Evolutionary conservation across 2,113 vertebrate genomes (phyloP), one percentile per base, ranked within the genome.

Genomic region (Trogon melanurus): DNA sequence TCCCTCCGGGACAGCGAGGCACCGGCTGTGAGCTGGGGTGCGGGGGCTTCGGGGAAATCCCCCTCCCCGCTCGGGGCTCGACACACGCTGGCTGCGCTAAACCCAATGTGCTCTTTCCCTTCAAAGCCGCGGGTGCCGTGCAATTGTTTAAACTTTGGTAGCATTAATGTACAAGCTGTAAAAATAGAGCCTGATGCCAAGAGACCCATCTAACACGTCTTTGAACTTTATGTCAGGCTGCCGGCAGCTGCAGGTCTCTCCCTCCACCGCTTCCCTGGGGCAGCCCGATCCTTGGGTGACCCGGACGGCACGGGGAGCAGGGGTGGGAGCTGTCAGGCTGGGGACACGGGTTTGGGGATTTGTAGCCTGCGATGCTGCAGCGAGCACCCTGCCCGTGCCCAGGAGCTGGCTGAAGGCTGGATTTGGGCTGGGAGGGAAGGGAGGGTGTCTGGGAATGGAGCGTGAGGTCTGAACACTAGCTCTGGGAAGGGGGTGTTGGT

Each of bases 161-260:
- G 96, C 95, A 92, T 96, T 96, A 96, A 85, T 9, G 67, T 30
- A 29, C 97, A 97, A 97, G 95, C 96, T 97, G 96, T 95, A 56
- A 70, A 97, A 97, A 97, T 18, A 96, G 44, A 92, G 60, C 76
- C 45, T 3, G 74, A 57, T 50, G 83, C 96, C 96, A 91, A 89
- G 71, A 91, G 88, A 85, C 62, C 88, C 92, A 71, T 91, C 56
- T 25, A 69, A 64, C 87, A 36, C 7, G 7, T n/a, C 93, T 93
- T 71, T 67, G 69, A 53, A 93, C 82, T 70, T 19, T 18, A 27
- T 54, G 71, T 30, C 30, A 6, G 84, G 34, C 16, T 22, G 76
- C 41, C 11, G 7, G 94, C 94, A 91, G 76, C 80, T 80, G 78
- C 61, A 41, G 79, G 62, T 16, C 81, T 41, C 53, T 54, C 54